These are phyloP conservation scores for Hirtodrosophila alboralis DNA, from an alignment of 2,888 invertebrate species.

Conservation along the genomic window DNA sequence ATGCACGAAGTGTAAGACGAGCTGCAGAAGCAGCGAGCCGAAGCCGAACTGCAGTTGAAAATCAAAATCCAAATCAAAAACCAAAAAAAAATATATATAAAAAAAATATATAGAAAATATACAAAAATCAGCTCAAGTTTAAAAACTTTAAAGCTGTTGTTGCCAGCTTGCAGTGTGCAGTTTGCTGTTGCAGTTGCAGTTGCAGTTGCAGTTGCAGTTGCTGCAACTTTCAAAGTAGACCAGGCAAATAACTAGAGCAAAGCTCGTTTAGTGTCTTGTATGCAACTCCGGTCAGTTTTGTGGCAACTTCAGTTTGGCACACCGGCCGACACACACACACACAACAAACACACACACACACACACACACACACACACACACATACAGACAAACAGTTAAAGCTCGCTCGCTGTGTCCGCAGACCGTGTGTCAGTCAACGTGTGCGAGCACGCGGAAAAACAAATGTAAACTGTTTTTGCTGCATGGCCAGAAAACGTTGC, in stretches of 20 bases:
- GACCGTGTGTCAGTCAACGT: constrained; percentile 79
- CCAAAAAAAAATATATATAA: background rate
- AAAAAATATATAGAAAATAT: background rate
- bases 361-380: constrained; percentile 10
- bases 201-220: constrained; percentile 3
- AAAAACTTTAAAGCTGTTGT: constrained; percentile 8
- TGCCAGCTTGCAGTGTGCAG: constrained; percentile 23
- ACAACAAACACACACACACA: constrained; percentile 25
- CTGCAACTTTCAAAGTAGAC: constrained; percentile 27
- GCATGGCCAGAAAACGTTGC: constrained; percentile 60
- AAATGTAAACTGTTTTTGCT: constrained; percentile 84
- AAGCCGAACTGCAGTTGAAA: constrained; percentile 35
- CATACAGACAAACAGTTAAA: constrained; percentile 50
- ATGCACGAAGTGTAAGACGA: constrained; percentile 5
- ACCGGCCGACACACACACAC: constrained; percentile 3
- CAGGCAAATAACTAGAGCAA: constrained; percentile 52
- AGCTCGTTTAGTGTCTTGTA: constrained; percentile 39
- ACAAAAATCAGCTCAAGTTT: background rate
- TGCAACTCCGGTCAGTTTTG: constrained; percentile 55
- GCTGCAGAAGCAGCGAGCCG: constrained; percentile 26
- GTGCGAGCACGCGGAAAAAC: constrained; percentile 85
- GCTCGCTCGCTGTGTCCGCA: constrained; percentile 54
- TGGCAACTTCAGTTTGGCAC: constrained; percentile 56
- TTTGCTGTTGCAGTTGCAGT: constrained; percentile 11
- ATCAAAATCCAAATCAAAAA: constrained; percentile 13